These are phyloP conservation scores for Callinectes sapidus DNA, from an alignment of 2,888 invertebrate species.

Conservation along the genomic window DNA sequence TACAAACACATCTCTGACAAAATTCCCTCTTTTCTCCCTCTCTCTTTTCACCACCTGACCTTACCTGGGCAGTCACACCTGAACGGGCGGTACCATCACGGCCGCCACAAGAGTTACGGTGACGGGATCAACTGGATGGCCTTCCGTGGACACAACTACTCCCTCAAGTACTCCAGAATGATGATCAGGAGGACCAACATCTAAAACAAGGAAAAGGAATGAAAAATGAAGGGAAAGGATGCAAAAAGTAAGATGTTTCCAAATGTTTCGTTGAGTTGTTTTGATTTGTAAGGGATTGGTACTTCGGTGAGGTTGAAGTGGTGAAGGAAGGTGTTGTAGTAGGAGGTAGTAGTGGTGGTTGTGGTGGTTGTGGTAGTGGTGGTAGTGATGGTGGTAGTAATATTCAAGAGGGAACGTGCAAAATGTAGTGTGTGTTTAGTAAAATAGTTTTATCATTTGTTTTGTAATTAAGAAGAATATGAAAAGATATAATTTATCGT, in stretches of 20 bases:
- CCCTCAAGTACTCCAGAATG: conserved; percentile 72
- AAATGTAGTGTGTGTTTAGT: not conserved
- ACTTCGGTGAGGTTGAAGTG: not conserved
- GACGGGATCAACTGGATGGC: conserved; percentile 73
- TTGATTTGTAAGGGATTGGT: not conserved
- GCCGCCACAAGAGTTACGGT: conserved; percentile 71
- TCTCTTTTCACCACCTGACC: not conserved
- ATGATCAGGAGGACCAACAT: conserved; percentile 72
- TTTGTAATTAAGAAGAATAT: not conserved
- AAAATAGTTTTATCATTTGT: not conserved
- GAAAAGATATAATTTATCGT: not conserved
- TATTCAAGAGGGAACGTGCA: not conserved
- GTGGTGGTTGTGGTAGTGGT: not conserved
- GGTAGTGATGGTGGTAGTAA: not conserved
- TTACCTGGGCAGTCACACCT: conserved; percentile 68
- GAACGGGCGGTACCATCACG: conserved; percentile 73
- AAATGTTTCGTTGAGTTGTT: not conserved
- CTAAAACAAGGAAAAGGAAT: conserved; percentile 22
- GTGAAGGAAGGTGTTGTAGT: not conserved
- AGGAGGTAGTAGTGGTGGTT: not conserved
- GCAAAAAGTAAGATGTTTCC: not conserved
- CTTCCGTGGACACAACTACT: conserved; percentile 72
- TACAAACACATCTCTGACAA: not conserved
- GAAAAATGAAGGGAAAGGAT: not conserved
- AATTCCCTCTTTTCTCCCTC: not conserved